Conservation (phyloP, 2,113 vertebrate species). For the Scopus umbretta region DNA sequence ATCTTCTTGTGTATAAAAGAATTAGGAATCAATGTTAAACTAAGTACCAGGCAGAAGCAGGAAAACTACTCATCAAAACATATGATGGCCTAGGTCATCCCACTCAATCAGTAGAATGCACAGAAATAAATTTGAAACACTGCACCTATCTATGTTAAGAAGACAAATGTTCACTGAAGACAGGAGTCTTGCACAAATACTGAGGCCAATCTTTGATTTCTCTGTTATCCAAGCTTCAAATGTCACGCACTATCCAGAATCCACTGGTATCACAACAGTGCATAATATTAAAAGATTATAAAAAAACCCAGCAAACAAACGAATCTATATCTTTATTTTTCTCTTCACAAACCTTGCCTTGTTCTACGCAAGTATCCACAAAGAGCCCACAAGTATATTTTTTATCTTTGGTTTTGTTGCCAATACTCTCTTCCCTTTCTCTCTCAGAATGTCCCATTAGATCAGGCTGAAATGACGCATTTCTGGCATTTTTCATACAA, state of each 20-base stretch:
- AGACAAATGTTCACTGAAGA: background rate
- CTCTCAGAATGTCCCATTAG: background rate
- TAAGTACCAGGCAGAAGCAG: background rate
- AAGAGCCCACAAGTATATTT: background rate
- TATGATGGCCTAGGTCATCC: background rate
- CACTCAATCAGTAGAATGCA: background rate
- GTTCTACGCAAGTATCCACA: background rate
- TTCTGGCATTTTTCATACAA: background rate
- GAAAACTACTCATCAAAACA: background rate
- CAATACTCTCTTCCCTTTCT: background rate
- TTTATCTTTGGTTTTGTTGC: background rate
- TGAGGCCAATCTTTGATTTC: background rate
- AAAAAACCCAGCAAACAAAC: too few relatives aligned
- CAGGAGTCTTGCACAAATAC: background rate
- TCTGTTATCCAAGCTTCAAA: background rate
- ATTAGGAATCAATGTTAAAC: background rate
- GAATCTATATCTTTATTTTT: background rate
- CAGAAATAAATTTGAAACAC: background rate
- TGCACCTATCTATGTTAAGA: background rate
- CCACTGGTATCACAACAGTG: background rate
- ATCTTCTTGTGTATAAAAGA: background rate
- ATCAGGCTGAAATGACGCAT: background rate
- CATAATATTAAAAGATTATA: too few relatives aligned
- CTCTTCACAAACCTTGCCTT: background rate
- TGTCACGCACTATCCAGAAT: background rate